Evolutionary conservation across 2,113 vertebrate species (phyloP).

Genomic region (Sander lucioperca): DNA sequence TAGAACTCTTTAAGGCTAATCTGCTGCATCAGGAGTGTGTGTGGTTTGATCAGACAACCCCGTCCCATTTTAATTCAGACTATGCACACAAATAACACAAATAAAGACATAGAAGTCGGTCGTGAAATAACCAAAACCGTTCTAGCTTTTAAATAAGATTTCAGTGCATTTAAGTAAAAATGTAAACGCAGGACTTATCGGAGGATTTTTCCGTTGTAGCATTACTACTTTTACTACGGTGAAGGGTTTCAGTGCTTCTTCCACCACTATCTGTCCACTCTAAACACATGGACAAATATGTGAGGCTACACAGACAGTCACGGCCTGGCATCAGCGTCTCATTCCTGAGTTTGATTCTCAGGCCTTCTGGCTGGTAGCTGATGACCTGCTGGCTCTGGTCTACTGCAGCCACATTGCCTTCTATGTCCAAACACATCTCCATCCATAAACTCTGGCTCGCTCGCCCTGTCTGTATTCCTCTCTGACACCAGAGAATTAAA

Average conservation of each 20-base stretch:
- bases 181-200: too few relatives aligned
- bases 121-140: too few relatives aligned
- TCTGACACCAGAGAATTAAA: constrained; percentile 30
- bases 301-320: constrained; percentile 23
- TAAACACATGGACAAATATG: not conserved
- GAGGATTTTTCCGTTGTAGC: not conserved
- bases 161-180: too few relatives aligned
- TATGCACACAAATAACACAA: too few relatives aligned
- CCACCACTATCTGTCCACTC: not conserved
- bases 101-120: too few relatives aligned
- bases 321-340: constrained; percentile 48
- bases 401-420: constrained; percentile 40
- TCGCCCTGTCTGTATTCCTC: not conserved
- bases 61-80: too few relatives aligned
- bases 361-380: constrained; percentile 35
- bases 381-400: constrained; percentile 52
- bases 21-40: too few relatives aligned
- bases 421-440: constrained; percentile 48
- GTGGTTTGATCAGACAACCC: too few relatives aligned
- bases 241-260: not conserved
- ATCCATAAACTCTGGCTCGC: constrained; percentile 28
- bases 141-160: too few relatives aligned
- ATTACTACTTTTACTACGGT: not conserved
- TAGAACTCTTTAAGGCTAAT: too few relatives aligned
- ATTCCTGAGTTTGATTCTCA: constrained; percentile 52